Conservation (phyloP, 2,888 invertebrate species). For the Holacanthella duospinosa region DNA sequence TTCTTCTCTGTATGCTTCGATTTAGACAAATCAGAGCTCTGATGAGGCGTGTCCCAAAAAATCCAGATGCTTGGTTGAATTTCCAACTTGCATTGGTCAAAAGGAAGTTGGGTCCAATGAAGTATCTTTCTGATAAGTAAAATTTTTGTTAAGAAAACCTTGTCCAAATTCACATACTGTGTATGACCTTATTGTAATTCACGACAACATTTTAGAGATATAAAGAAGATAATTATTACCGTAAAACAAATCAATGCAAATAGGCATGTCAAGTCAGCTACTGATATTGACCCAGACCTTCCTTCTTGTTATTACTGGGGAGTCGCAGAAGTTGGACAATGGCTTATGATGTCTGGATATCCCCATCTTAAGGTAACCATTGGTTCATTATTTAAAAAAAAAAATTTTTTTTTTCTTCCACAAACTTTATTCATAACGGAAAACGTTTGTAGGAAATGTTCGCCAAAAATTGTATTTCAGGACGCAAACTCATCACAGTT, state of each 20-base stretch:
- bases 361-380: slow-evolving; percentile 14
- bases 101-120: slow-evolving; percentile 11
- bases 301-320: slow-evolving; percentile 27
- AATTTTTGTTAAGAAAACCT: background rate
- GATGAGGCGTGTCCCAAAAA: slow-evolving; percentile 6
- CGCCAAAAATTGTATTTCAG: slow-evolving; percentile 23
- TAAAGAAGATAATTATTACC: slow-evolving; percentile 24
- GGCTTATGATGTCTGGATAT: slow-evolving; percentile 22
- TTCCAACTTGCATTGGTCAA: slow-evolving; percentile 22
- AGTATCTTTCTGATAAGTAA: slow-evolving; percentile 27
- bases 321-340: slow-evolving; percentile 25
- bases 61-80: slow-evolving; percentile 28
- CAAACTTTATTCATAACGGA: background rate
- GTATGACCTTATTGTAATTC: too few relatives aligned
- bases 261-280: background rate
- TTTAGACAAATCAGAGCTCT: background rate
- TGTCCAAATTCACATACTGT: background rate
- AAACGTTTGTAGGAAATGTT: slow-evolving; percentile 29
- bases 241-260: slow-evolving; percentile 18
- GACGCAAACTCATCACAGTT: slow-evolving; percentile 23
- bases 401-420: background rate
- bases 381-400: too few relatives aligned
- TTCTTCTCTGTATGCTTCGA: background rate
- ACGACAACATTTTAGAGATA: slow-evolving; percentile 22
- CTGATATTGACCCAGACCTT: slow-evolving; percentile 20